A percentile compares a stretch with the other conserved stretches of the same genome.
These are phyloP conservation scores for Thalpophila matura DNA, from an alignment of 2,888 invertebrate genomes.

Conservation along the genomic window DNA sequence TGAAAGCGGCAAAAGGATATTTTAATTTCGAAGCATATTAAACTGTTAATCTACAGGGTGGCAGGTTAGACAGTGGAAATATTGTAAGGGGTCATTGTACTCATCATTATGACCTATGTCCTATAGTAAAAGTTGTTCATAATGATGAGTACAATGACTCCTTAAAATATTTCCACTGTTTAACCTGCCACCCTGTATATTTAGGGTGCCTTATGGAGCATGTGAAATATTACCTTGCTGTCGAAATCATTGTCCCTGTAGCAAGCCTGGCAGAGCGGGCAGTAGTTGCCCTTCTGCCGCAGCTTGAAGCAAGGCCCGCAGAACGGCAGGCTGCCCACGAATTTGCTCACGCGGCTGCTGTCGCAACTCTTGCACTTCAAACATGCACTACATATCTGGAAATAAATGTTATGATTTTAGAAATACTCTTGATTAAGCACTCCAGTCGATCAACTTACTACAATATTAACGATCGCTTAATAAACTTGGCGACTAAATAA, in stretches of 20 bases:
- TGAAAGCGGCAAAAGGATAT: conserved; percentile 71
- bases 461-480: too few species aligned
- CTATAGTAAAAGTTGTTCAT: too few species aligned
- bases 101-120: too few species aligned
- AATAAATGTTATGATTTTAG: conserved; percentile 38
- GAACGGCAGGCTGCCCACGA: conserved; percentile 96
- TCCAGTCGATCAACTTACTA: too few species aligned
- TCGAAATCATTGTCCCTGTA: conserved; percentile 98
- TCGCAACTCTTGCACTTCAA: conserved; percentile 97
- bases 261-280: conserved; percentile 97
- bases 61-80: too few species aligned
- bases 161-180: too few species aligned
- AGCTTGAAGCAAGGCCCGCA: conserved; percentile 96
- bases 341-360: conserved; percentile 94
- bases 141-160: too few species aligned
- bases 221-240: conserved; percentile 95
- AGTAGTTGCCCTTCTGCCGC: conserved; percentile 96
- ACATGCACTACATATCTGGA: conserved; percentile 93
- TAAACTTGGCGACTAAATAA: too few species aligned
- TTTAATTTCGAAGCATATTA: not conserved
- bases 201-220: not conserved
- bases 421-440: not conserved
- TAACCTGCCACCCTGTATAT: too few species aligned
- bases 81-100: too few species aligned
- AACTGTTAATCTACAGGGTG: not conserved